Evolutionary conservation across 1,140 invertebrate genomes (phyloP).

Genomic region (Zeugodacus cucurbitae): DNA sequence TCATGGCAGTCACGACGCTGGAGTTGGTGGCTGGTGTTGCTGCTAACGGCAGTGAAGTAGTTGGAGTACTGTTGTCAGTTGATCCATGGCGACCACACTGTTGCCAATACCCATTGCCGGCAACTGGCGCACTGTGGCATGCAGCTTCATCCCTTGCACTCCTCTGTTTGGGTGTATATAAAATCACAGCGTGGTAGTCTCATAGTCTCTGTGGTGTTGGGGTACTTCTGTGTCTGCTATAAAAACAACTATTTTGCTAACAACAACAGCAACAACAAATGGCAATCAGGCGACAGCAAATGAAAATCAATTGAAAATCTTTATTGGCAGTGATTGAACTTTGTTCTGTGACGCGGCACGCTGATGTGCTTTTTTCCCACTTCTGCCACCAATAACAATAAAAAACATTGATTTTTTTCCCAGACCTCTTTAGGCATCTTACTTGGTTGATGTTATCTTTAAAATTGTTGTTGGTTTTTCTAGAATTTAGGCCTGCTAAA

Average conservation of each 20-base stretch:
- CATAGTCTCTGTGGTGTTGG: background rate
- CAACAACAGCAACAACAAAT: constrained; percentile 16
- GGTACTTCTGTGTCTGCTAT: background rate
- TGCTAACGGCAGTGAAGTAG: background rate
- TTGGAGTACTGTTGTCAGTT: background rate
- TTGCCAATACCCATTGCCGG: background rate
- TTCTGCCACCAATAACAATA: background rate
- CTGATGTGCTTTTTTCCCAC: background rate
- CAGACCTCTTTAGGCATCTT: background rate
- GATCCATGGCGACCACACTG: constrained; percentile 14
- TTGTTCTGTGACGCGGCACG: background rate
- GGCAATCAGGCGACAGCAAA: constrained; percentile 24
- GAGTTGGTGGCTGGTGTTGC: background rate
- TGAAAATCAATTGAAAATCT: constrained; percentile 45
- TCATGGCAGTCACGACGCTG: background rate
- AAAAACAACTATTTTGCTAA: constrained; percentile 9
- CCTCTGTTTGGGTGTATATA: no score
- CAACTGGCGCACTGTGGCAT: constrained; percentile 19
- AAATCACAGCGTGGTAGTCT: background rate
- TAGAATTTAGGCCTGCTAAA: no score
- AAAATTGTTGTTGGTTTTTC: background rate
- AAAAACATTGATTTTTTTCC: background rate
- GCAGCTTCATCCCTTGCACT: background rate
- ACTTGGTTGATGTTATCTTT: background rate
- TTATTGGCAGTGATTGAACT: constrained; percentile 45